A percentile compares a stretch with the other conserved stretches of the same genome.
Evolutionary conservation across 2,888 invertebrate species (phyloP).

Genomic region (Leptarthrus brevirostris): DNA sequence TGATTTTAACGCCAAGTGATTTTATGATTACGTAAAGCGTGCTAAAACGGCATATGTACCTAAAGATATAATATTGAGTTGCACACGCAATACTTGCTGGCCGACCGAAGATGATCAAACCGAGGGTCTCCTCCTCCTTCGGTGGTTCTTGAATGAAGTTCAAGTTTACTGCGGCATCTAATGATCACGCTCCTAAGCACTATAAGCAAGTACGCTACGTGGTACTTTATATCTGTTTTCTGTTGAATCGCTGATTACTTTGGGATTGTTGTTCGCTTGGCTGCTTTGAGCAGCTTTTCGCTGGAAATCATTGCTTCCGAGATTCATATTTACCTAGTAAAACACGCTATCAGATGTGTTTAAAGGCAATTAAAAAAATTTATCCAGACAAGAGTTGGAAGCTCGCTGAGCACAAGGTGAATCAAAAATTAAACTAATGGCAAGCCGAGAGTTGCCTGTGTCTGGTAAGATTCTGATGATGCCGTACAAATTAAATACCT

Average conservation of each 20-base stretch:
- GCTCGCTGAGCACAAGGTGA: constrained; percentile 13
- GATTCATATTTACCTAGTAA: constrained; percentile 13
- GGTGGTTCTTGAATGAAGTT: constrained; percentile 20
- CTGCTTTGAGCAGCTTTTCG: constrained; percentile 24
- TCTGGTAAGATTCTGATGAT: neutral
- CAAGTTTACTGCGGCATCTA: constrained; percentile 20
- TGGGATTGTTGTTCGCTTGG: constrained; percentile 29
- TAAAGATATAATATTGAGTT: neutral
- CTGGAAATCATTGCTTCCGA: neutral
- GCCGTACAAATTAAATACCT: constrained; percentile 32
- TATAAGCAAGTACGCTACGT: neutral
- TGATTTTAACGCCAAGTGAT: constrained; percentile 51
- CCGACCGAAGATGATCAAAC: constrained; percentile 26
- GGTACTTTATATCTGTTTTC: neutral
- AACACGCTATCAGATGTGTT: constrained; percentile 33
- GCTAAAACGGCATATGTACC: constrained; percentile 52
- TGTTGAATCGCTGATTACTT: constrained; percentile 18
- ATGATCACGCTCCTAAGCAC: neutral
- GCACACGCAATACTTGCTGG: constrained; percentile 26
- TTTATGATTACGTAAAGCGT: constrained; percentile 51
- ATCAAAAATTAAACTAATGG: neutral
- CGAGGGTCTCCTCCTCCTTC: neutral
- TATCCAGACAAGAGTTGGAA: neutral
- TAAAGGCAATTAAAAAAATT: constrained; percentile 34
- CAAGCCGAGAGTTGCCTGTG: neutral